phyloP scores from a whole-genome alignment of 2,113 vertebrate genomes.

The Melanerpes formicivorus region DNA sequence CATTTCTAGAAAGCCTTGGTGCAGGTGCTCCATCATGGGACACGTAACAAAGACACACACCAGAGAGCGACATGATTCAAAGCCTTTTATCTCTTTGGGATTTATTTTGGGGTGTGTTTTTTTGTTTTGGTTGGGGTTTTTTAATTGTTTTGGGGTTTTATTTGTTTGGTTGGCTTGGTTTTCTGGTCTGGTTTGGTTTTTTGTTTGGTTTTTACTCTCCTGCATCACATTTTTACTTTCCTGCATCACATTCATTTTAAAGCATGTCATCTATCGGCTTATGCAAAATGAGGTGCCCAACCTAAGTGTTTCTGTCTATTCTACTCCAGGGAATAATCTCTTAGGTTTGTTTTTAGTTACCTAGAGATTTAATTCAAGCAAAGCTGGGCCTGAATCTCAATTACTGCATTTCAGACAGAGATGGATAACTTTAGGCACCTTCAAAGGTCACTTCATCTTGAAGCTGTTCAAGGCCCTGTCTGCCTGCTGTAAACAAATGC shows the following conservation, averaged over 20 bases:
- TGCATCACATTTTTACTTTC: not conserved
- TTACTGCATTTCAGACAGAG: constrained; percentile 1
- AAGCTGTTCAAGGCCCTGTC: not conserved
- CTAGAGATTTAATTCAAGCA: constrained; percentile 34
- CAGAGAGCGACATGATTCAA: constrained; percentile 9
- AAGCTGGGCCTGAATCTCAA: not conserved
- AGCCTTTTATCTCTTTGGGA: not conserved
- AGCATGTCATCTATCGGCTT: not conserved
- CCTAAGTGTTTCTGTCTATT: not conserved
- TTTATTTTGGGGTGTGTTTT: too few relatives aligned
- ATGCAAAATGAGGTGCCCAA: not conserved
- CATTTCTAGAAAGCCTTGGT: constrained; percentile 39
- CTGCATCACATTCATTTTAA: not conserved
- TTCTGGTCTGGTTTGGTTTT: too few relatives aligned
- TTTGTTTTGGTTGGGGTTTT: too few relatives aligned
- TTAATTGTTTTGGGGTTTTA: too few relatives aligned
- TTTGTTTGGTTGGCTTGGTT: too few relatives aligned
- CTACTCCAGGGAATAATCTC: not conserved
- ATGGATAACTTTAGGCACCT: constrained; percentile 28
- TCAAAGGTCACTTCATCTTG: constrained; percentile 3
- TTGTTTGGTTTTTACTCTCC: too few relatives aligned
- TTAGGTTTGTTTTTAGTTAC: not conserved
- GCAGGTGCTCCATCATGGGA: constrained; percentile 35
- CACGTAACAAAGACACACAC: not conserved
- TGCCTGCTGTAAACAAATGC: not conserved